phyloP scores from a whole-genome alignment of 2,113 vertebrate species.

The Pavo muticus region DNA sequence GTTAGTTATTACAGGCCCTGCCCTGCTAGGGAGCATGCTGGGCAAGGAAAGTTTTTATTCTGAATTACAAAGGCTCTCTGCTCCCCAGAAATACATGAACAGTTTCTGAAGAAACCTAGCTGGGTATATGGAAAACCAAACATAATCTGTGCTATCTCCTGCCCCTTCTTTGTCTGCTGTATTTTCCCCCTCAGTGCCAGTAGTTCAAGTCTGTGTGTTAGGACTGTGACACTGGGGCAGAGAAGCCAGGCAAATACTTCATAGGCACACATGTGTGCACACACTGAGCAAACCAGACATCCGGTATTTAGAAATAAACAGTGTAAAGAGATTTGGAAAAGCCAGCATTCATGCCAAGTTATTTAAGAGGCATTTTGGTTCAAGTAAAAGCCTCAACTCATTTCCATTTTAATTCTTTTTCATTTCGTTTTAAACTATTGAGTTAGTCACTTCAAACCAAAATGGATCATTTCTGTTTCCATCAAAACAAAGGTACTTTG shows the following conservation, averaged over 20 bases:
- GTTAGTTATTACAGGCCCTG: not conserved
- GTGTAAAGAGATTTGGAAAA: constrained; percentile 51
- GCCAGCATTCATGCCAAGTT: constrained; percentile 35
- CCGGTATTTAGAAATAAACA: constrained; percentile 65
- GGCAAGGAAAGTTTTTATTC: not conserved
- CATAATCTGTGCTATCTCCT: not conserved
- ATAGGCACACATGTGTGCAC: not conserved
- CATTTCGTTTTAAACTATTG: not conserved
- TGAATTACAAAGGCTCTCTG: not conserved
- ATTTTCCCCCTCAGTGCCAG: not conserved
- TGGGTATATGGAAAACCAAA: not conserved
- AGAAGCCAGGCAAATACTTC: constrained; percentile 32
- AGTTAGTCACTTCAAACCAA: not conserved
- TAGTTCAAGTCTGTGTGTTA: constrained; percentile 5
- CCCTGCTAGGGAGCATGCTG: not conserved
- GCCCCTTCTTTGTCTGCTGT: not conserved
- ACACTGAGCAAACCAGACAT: constrained; percentile 43
- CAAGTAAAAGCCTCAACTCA: constrained; percentile 30
- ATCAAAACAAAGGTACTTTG: not conserved
- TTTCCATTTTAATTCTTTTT: constrained; percentile 29
- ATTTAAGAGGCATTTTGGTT: constrained; percentile 56
- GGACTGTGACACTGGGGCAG: constrained; percentile 23
- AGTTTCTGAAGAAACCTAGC: not conserved
- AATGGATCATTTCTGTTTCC: not conserved
- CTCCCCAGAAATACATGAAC: not conserved